Base-by-base conservation (phyloP, 2,113 vertebrate species). In the Varanus komodoensis region DNA sequence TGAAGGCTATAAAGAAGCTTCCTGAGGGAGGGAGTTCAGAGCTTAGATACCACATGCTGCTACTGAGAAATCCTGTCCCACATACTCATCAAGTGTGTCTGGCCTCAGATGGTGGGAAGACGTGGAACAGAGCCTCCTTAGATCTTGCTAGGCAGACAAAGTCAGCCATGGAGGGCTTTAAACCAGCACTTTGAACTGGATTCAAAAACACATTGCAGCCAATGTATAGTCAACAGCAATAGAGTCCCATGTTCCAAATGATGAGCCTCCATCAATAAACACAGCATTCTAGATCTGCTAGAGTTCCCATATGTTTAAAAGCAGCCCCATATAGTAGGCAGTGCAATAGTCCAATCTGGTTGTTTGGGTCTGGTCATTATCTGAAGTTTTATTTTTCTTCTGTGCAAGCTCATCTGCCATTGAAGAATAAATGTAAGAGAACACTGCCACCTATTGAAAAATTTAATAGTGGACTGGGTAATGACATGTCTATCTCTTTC, bases 401-500 rank as follows among this genome's bases (percentile, higher is more conserved):
- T 54, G 14, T 81, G 77, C 9, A 0, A 77, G 38, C 74, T 27
- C 19, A 44, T 34, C 11, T 61, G 17, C 0, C 14, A 0, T 0
- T 6, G 32, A 50, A 29, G 3, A 1, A 2, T 85, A 87, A 50
- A 80, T 86, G 77, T 88, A 91, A 92, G 82, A 88, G 89, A 8
- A 83, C 89, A 93, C 92, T 95, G 96, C 94, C 96, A 96, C 86
- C 96, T 96, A 95, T 92, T 69, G 95, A 94, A 17, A 69, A 79
- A 44, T 8, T n/a, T 23, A 74, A 85, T 91, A 84, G 57, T 0
- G 0, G 15, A 14, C 61, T 83, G 48, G 27, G 25, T 32, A 38
- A 0, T 25, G 17, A 84, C 1, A 17, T 0, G 0, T 12, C 4
- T 1, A 3, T 32, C 0, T n/a, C 71, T 7, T 87, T 86, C 86